Evolutionary conservation across 2,888 invertebrate genomes (phyloP).

Genomic region (Cephonodes hylas): DNA sequence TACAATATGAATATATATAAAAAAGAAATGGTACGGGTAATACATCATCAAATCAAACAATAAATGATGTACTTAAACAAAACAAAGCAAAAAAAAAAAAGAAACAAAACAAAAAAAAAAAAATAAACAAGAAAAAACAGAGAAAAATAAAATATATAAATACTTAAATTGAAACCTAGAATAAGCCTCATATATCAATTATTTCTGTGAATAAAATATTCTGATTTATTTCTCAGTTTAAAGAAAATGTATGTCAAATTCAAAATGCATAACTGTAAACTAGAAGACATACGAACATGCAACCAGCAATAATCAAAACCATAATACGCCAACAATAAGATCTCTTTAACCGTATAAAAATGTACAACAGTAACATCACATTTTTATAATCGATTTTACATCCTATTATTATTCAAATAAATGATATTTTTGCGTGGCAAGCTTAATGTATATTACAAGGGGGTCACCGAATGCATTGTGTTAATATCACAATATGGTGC

Average conservation of each 20-base stretch:
- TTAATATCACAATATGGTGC: constrained; percentile 79
- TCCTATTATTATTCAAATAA: constrained; percentile 20
- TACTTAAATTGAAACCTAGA: too few species aligned
- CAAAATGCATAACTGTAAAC: neutral
- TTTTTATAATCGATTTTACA: constrained; percentile 21
- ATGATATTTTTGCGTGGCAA: constrained; percentile 28
- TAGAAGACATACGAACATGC: neutral
- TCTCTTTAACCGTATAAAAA: constrained; percentile 54
- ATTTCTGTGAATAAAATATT: too few species aligned
- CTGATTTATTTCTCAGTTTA: too few species aligned
- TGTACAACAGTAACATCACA: constrained; percentile 28
- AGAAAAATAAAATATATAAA: too few species aligned
- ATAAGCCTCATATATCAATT: too few species aligned
- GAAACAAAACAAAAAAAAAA: too few species aligned
- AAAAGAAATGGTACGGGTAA: too few species aligned
- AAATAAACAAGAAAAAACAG: too few species aligned
- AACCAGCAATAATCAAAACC: constrained; percentile 44
- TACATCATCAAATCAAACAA: too few species aligned
- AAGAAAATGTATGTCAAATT: neutral
- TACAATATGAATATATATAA: too few species aligned
- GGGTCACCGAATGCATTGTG: constrained; percentile 68
- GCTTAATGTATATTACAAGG: constrained; percentile 39
- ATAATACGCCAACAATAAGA: constrained; percentile 57
- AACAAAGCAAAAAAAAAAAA: too few species aligned
- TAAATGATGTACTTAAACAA: too few species aligned